Evolutionary conservation across 2,797 vertebrate species (phyloP).

Genomic region (Enteromius afrohamiltoni): DNA sequence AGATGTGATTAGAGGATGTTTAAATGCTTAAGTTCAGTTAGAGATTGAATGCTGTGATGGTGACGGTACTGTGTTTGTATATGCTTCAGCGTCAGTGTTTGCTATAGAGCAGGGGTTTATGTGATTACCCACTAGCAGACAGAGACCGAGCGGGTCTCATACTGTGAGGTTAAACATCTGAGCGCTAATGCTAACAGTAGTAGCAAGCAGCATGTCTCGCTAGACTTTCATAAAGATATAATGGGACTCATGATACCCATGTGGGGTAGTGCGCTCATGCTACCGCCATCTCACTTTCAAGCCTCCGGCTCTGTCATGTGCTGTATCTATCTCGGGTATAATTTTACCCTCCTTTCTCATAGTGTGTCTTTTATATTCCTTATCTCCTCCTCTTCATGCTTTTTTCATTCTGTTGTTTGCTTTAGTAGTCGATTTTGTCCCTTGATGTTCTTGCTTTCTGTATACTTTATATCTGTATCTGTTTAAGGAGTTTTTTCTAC

Average conservation of each 20-base stretch:
- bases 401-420: conserved; percentile 10
- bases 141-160: neutral
- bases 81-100: conserved; percentile 3
- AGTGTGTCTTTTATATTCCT: neutral
- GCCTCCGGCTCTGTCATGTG: conserved; percentile 22
- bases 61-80: conserved; percentile 5
- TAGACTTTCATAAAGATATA: conserved; percentile 38
- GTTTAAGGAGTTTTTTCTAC: neutral
- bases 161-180: conserved; percentile 43
- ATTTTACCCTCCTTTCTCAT: conserved; percentile 35
- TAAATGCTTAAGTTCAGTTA: conserved; percentile 35
- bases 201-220: conserved; percentile 5
- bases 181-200: neutral
- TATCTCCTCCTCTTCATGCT: neutral
- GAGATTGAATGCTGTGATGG: conserved; percentile 26
- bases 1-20: conserved; percentile 51
- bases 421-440: conserved; percentile 10
- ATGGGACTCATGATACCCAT: conserved; percentile 27
- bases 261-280: conserved; percentile 4
- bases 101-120: conserved; percentile 8
- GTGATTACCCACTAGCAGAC: conserved; percentile 18
- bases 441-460: neutral
- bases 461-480: neutral
- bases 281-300: conserved; percentile 49
- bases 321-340: conserved; percentile 53